These are phyloP conservation scores for Lymantria monacha DNA, from an alignment of 2,888 invertebrate genomes.

Conservation along the genomic window DNA sequence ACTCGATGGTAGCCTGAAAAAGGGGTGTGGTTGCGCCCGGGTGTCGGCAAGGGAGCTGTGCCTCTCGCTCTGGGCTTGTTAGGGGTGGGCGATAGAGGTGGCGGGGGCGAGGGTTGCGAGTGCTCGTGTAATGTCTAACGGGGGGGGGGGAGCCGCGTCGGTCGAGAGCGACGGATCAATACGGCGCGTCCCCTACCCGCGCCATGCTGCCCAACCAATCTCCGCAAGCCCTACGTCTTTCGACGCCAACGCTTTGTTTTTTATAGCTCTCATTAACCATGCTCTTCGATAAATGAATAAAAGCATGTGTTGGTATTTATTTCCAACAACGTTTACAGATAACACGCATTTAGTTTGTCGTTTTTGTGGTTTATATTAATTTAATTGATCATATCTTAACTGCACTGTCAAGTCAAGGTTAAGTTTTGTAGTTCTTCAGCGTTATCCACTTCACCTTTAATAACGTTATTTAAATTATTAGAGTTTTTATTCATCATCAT, in stretches of 20 bases:
- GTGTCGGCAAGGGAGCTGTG: constrained; percentile 51
- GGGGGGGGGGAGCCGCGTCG: constrained; percentile 38
- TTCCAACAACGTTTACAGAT: constrained; percentile 28
- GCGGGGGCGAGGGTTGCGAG: constrained; percentile 58
- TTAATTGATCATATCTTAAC: background rate
- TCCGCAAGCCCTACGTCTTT: constrained; percentile 79
- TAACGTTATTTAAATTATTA: too few species aligned
- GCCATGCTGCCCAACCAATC: constrained; percentile 66
- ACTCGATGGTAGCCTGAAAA: constrained; percentile 68
- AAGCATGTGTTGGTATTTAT: constrained; percentile 66
- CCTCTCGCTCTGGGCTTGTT: constrained; percentile 34
- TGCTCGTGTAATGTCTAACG: constrained; percentile 71
- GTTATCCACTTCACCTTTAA: too few species aligned
- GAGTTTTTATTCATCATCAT: too few species aligned
- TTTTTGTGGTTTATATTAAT: constrained; percentile 27
- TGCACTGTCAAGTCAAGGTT: too few species aligned
- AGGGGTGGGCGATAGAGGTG: constrained; percentile 42
- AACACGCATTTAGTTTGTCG: constrained; percentile 21
- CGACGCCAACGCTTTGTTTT: constrained; percentile 78
- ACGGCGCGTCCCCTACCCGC: constrained; percentile 63
- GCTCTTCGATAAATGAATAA: constrained; percentile 75
- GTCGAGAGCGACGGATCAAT: constrained; percentile 63
- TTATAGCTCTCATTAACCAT: constrained; percentile 75
- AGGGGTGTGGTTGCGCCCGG: constrained; percentile 77
- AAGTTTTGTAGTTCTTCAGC: too few species aligned